Conservation (phyloP, 2,113 vertebrate species). For the Eptesicus fuscus region DNA sequence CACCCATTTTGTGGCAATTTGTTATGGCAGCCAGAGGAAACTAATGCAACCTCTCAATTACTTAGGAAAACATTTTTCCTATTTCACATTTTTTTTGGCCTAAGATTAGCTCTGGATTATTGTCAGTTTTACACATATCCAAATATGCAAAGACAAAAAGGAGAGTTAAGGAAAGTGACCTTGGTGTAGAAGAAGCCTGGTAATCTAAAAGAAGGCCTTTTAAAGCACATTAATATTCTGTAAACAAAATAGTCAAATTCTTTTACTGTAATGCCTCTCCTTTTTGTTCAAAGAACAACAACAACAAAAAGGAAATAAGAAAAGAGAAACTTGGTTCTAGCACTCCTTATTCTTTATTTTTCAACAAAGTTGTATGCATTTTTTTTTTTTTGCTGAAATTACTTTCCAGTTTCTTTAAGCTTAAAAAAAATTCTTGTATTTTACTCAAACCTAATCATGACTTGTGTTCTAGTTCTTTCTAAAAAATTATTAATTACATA, state of each 20-base stretch:
- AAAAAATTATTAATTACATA: neutral
- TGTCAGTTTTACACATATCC: neutral
- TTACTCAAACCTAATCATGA: neutral
- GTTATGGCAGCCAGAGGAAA: too few species aligned
- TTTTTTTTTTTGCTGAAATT: neutral
- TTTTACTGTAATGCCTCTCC: neutral
- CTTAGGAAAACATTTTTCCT: neutral
- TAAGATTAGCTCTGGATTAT: neutral
- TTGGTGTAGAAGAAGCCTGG: neutral
- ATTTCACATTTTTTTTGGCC: neutral
- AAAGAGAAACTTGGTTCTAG: neutral
- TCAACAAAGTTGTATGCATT: neutral
- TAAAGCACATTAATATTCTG: neutral
- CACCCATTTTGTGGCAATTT: neutral
- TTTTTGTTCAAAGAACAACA: slow-evolving; percentile 4
- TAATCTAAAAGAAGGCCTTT: neutral
- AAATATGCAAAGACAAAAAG: neutral
- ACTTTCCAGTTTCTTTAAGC: neutral
- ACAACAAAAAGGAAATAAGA: neutral
- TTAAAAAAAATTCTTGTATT: neutral
- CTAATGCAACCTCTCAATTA: too few species aligned
- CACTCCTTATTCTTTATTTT: neutral
- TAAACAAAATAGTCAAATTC: neutral
- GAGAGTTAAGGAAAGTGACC: neutral
- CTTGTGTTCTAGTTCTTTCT: neutral